A percentile compares a stretch with the other conserved stretches of the same genome.
Conservation (phyloP, 2,113 vertebrate species). For the Elephantulus edwardii region DNA sequence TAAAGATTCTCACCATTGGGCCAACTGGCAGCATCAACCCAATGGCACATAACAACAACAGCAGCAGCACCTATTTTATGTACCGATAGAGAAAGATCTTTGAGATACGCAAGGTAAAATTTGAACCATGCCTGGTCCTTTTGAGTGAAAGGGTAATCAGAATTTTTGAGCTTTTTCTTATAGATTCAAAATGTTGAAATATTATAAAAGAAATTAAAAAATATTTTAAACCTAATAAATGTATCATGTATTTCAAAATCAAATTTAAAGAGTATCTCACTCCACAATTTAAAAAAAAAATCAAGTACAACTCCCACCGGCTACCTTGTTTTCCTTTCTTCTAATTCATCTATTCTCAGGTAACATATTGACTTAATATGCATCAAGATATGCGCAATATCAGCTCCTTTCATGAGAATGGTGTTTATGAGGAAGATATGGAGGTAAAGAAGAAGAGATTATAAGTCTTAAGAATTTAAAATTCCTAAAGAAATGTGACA, state of each 20-base stretch:
- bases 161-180: too few relatives aligned
- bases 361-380: neutral
- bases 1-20: too few relatives aligned
- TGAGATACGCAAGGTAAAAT: neutral
- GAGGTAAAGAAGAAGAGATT: neutral
- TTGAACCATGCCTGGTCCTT: neutral
- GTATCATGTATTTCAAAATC: neutral
- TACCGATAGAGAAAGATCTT: conserved; percentile 11
- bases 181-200: neutral
- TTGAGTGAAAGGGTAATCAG: neutral
- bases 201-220: neutral
- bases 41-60: too few relatives aligned
- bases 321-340: neutral
- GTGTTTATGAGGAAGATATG: neutral
- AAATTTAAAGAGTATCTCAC: neutral
- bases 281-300: neutral
- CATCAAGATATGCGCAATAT: neutral
- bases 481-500: neutral
- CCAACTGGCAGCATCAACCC: too few relatives aligned
- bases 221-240: neutral
- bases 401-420: neutral
- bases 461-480: neutral
- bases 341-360: neutral
- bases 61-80: too few relatives aligned
- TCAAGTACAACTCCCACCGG: neutral